phyloP scores from a whole-genome alignment of 2,797 vertebrate species.

The Hoplostethus atlanticus region DNA sequence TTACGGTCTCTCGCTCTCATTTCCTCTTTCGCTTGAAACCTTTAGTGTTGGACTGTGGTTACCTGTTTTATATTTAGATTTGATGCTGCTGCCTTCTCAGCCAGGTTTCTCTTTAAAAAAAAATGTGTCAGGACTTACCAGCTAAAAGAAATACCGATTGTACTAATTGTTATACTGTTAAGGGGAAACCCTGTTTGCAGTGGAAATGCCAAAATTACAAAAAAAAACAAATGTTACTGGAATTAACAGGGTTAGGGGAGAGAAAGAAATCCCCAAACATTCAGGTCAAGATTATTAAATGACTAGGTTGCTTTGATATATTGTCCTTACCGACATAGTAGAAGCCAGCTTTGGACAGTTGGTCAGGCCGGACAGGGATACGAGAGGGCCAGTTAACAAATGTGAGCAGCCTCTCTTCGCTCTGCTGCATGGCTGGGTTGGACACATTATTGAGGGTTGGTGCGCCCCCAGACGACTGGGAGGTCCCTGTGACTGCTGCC shows the following conservation, averaged over 20 bases:
- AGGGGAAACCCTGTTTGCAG: too few species aligned
- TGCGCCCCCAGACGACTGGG: constrained; percentile 62
- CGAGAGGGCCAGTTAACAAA: constrained; percentile 94
- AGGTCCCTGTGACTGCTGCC: constrained; percentile 16
- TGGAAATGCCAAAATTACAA: background rate
- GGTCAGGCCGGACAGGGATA: constrained; percentile 93
- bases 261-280: background rate
- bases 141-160: too few species aligned
- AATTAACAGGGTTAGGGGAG: background rate
- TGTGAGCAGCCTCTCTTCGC: constrained; percentile 90
- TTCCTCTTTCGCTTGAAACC: constrained; percentile 5
- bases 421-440: constrained; percentile 94
- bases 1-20: background rate
- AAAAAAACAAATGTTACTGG: background rate
- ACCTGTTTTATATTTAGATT: too few species aligned
- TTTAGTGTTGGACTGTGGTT: background rate
- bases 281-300: background rate
- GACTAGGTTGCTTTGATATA: background rate
- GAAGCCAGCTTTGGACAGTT: constrained; percentile 96
- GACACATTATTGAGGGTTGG: constrained; percentile 87
- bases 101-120: too few species aligned
- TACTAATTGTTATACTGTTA: background rate
- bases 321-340: constrained; percentile 94
- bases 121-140: too few species aligned
- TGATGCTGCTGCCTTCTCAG: too few species aligned